Base-by-base conservation (phyloP, 2,888 invertebrate genomes). In the Zeuzera pyrina region DNA sequence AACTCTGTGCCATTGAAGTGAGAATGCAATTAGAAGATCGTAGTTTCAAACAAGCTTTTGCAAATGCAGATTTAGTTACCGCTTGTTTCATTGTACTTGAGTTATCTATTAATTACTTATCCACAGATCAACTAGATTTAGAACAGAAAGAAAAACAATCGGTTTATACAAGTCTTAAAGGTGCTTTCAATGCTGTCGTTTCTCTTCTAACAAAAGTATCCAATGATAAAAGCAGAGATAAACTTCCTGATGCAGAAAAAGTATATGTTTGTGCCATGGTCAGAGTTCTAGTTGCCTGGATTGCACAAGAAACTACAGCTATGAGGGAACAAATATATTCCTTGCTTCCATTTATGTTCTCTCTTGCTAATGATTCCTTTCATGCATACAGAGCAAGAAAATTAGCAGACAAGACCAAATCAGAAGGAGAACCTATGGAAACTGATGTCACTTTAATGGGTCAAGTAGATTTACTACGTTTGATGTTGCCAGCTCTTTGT, bases 21-120 rank as follows among this genome's bases (percentile, higher is more conserved):
- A 88, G 96, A 55, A 96, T 97, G 95, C 93, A 94, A 47, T 83
- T 97, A 41, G 97, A 97, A 57, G 93, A 94, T 43, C 91, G 91
- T 52, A 90, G 90, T 56, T 85, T 95, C 45, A 92, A 93, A 62
- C 88, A 92, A 53, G 90, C 93, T 1, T 88, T 89, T 63, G 84
- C 87, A 25, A 91, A 93, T 64, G 89, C 89, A 29, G 91, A 93
- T 40, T 74, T 95, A 27, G 86, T 94, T n/a, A 91, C 91, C 5
- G 87, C 92, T 29, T 95, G 94, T 56, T 95, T 94, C 50, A 86
- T 89, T 31, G 91, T 94, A 31, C 76, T 95, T 38, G 95, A 95
- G 59, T 71, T 90, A 16, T 92, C 91, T 12, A 87, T 95, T 12
- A 88, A 89, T 42, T 92, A 90, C 49, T 92, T 95, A 81, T 88